Evolutionary conservation across 2,113 vertebrate genomes (phyloP), one percentile per base, ranked within the genome.

Genomic region (Tachuris rubrigastra): DNA sequence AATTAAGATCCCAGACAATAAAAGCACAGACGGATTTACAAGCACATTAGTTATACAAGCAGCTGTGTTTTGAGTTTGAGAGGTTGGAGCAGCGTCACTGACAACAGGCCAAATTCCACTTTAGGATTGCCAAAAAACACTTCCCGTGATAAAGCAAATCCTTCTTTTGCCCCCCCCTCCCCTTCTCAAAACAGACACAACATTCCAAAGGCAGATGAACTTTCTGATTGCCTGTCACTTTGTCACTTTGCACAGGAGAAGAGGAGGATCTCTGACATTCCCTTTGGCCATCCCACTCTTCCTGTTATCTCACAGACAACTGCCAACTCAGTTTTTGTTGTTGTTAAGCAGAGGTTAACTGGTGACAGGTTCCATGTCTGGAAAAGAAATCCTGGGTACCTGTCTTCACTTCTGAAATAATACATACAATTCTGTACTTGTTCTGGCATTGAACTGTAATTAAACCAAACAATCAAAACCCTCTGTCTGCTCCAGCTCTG

Each of bases 1-100:
- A 90, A 96, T 93, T 95, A 95, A 90, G 74, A 81, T 67, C 83
- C 72, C 85, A 96, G 90, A 88, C 88, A 93, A 84, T 60, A 85
- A 88, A 95, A 88, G 41, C 68, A 77, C 52, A 72, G 65, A 10
- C 50, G 66, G 63, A 63, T 90, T 91, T 90, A 82, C 49, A 78
- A 86, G 72, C 69, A 37, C 44, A 22, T 60, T 28, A 39, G 18
- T 89, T 72, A 59, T 3, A 80, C 55, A 56, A 85, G 78, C 78
- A 74, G 71, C 71, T 76, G 2, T 10, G 44, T 28, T 28, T 39
- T 33, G 79, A 71, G 28, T 69, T 47, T 11, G 60, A 77, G 71
- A 77, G 39, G 6, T 72, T 80, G 58, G 72, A 78, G 25, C 6
- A 0, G 31, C 33, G 72, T 20, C 69, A 66, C 46, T 90, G 88